These are phyloP conservation scores for Hylyphantes graminicola DNA, from an alignment of 1,140 invertebrate species.

Conservation along the genomic window DNA sequence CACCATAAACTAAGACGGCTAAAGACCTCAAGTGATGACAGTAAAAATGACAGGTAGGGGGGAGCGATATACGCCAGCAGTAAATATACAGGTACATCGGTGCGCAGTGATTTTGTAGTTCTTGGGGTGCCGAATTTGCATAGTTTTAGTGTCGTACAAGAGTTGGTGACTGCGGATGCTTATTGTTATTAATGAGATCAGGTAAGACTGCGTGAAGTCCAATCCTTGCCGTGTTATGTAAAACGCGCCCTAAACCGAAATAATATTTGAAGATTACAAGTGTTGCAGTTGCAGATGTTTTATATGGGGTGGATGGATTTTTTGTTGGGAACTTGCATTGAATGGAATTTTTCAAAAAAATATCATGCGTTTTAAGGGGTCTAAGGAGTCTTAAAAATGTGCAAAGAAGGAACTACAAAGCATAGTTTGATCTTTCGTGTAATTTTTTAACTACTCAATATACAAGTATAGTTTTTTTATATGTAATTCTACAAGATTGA, in stretches of 20 bases:
- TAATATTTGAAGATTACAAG: not conserved
- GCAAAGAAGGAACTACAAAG: too few relatives aligned
- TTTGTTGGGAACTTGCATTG: not conserved
- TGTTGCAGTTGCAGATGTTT: slow-evolving; percentile 12
- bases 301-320: not conserved
- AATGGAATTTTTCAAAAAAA: too few relatives aligned
- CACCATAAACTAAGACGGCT: slow-evolving; percentile 33
- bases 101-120: not conserved
- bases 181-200: slow-evolving; percentile 48
- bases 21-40: slow-evolving; percentile 39
- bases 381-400: too few relatives aligned
- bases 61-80: slow-evolving; percentile 3
- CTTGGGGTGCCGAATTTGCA: not conserved
- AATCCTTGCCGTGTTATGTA: not conserved
- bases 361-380: too few relatives aligned
- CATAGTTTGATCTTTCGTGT: too few relatives aligned
- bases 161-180: not conserved
- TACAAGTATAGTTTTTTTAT: too few relatives aligned
- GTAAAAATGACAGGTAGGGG: not conserved
- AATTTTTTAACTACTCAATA: too few relatives aligned
- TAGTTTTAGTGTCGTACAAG: slow-evolving; percentile 31
- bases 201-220: not conserved
- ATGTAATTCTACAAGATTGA: too few relatives aligned
- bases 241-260: slow-evolving; percentile 8
- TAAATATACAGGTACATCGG: not conserved